Evolutionary conservation across 1,140 invertebrate species (phyloP).

Genomic region (honey bee (Apis mellifera)): DNA sequence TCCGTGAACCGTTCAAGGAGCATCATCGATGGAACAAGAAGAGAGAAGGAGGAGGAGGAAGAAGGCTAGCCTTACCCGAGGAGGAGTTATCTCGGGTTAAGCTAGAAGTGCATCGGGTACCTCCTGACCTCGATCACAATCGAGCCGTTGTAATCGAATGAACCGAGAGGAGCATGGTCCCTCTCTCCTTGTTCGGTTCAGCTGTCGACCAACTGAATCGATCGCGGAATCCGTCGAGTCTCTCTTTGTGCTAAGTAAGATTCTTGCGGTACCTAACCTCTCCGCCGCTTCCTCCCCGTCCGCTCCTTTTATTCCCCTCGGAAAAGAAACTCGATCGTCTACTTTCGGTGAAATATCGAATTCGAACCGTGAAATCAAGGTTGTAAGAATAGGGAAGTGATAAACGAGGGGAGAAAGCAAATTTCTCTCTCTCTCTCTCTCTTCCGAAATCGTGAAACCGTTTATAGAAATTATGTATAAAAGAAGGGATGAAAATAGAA

Average conservation of each 20-base stretch:
- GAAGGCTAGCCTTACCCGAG: slow-evolving; percentile 15
- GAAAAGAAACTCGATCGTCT: slow-evolving; percentile 9
- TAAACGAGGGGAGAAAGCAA: background rate
- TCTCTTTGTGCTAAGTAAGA: slow-evolving; percentile 6
- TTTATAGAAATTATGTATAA: no score
- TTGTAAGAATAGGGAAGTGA: no score
- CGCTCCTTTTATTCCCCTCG: background rate
- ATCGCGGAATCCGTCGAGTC: slow-evolving; percentile 43
- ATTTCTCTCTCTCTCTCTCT: no score
- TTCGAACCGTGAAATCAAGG: background rate
- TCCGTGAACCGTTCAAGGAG: background rate
- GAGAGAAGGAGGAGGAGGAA: slow-evolving; percentile 38
- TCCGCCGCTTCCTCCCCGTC: background rate
- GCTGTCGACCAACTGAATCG: slow-evolving; percentile 48
- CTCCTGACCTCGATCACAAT: slow-evolving; percentile 68
- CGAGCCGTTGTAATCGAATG: slow-evolving; percentile 65
- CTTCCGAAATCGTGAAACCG: no score
- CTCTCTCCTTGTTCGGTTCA: slow-evolving; percentile 8
- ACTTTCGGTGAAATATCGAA: slow-evolving; percentile 22
- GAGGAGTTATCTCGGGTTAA: slow-evolving; percentile 53
- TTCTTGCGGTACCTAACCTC: slow-evolving; percentile 12
- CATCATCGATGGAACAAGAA: slow-evolving; percentile 27
- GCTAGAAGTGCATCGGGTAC: slow-evolving; percentile 42
- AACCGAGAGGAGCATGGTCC: slow-evolving; percentile 34
- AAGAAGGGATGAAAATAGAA: no score